Percentiles rank a stretch among this genome's conserved stretches.
These are phyloP conservation scores for Mnemiopsis leidyi DNA, from an alignment of 37 sponge, comb jelly and placozoan species.

Conservation along the genomic window DNA sequence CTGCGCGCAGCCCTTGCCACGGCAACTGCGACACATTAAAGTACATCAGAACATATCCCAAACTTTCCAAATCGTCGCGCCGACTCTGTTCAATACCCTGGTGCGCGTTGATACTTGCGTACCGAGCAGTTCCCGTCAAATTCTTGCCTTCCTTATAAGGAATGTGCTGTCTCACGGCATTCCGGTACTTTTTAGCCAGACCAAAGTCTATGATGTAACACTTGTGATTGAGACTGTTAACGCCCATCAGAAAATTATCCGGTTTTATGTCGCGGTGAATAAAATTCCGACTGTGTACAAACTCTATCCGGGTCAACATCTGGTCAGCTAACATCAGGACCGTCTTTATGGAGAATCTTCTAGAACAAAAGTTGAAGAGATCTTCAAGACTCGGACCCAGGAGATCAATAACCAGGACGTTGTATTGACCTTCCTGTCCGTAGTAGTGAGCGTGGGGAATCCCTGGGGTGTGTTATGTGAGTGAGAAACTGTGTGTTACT, in stretches of 20 bases:
- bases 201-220: slow-evolving; percentile 91
- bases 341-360: slow-evolving; percentile 96
- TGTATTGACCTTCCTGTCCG: slow-evolving; percentile 94
- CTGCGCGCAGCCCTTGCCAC: slow-evolving; percentile 92
- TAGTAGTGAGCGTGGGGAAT: slow-evolving; percentile 73
- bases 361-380: slow-evolving; percentile 95
- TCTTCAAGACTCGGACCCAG: slow-evolving; percentile 96
- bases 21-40: slow-evolving; percentile 93
- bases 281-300: slow-evolving; percentile 95
- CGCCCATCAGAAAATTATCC: slow-evolving; percentile 98
- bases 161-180: slow-evolving; percentile 85
- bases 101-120: slow-evolving; percentile 98
- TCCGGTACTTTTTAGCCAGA: slow-evolving; percentile 96
- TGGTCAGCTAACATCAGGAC: slow-evolving; percentile 97
- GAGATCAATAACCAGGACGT: slow-evolving; percentile 96
- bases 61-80: slow-evolving; percentile 94
- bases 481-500: background rate
- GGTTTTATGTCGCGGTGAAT: slow-evolving; percentile 99
- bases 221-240: slow-evolving; percentile 68
- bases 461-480: background rate
- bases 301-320: slow-evolving; percentile 97
- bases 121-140: slow-evolving; percentile 96
- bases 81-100: slow-evolving; percentile 99
- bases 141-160: slow-evolving; percentile 98
- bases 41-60: slow-evolving; percentile 98